A percentile compares a stretch with the other conserved stretches of the same genome.
phyloP scores from a whole-genome alignment of 1,140 invertebrate genomes.

The Drosophila pseudoananassae region DNA sequence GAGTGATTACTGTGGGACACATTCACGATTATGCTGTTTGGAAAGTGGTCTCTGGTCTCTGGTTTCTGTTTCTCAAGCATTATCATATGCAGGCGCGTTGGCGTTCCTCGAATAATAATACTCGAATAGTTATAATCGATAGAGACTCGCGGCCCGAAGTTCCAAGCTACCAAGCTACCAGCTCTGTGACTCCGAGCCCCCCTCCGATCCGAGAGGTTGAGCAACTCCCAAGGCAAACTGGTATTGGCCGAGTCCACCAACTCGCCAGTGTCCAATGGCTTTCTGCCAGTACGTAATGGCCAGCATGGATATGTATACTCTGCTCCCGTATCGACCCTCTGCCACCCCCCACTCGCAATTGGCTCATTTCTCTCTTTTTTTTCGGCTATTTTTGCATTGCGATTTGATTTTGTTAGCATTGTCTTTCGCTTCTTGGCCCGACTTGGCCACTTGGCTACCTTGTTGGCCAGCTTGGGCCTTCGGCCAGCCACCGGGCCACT shows the following conservation, averaged over 20 bases:
- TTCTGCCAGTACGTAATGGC: background rate
- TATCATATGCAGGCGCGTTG: constrained; percentile 55
- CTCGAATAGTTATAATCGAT: constrained; percentile 74
- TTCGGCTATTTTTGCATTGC: constrained; percentile 36
- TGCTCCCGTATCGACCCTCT: constrained; percentile 20
- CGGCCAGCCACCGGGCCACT: constrained; percentile 41
- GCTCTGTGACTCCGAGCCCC: background rate
- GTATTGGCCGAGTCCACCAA: constrained; percentile 41
- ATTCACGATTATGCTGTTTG: no score
- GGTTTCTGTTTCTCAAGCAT: constrained; percentile 2
- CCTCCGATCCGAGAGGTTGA: constrained; percentile 51
- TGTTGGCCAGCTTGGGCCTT: background rate
- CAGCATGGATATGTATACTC: constrained; percentile 2
- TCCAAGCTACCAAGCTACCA: background rate
- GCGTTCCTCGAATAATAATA: constrained; percentile 46
- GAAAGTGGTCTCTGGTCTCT: no score
- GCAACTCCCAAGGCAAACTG: constrained; percentile 76
- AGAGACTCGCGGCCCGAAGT: constrained; percentile 16
- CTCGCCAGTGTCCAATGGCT: background rate
- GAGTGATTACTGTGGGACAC: no score
- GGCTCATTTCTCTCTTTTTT: constrained; percentile 70
- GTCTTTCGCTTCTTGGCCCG: constrained; percentile 10
- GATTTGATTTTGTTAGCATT: constrained; percentile 53
- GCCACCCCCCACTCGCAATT: constrained; percentile 29
- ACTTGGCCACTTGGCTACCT: background rate